Base-by-base conservation (phyloP, 2,113 vertebrate species). In the Promerops cafer region DNA sequence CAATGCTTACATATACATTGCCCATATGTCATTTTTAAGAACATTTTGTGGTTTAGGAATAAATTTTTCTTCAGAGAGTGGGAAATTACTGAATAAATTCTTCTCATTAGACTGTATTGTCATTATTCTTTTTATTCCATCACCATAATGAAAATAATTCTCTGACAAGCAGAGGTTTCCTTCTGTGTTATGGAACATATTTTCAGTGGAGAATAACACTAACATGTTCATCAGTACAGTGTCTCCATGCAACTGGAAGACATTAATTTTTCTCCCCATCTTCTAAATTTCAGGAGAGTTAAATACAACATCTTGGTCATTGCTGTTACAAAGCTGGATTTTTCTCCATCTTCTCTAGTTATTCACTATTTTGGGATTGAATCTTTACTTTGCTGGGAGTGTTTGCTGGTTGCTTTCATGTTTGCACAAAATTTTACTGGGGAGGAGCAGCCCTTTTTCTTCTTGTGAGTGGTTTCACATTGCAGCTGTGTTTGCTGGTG, bases 401-500 rank as follows among this genome's bases (percentile, higher is more conserved):
- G 26, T 82, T 84, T 83, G 18, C 7, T 83, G 50, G 12, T 84
- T 89, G 19, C 42, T 95, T 97, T 93, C n/a, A 83, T 50, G 76
- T 94, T 78, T 86, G 27, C 27, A 50, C n/a, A 81, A 86, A 35
- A 27, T 53, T 92, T 64, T 85, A 3, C 50, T 61, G 45, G n/a
- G 20, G 31, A 89, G 27, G 10, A 76, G 28, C 20, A 70, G 24
- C 30, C 23, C 37, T 57, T 85, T 90, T 75, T 65, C 40, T 90
- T 92, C 74, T 80, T 54, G 16, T 37, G 76, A 96, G 52, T 21
- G 31, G 18, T 81, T 87, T 96, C 65, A 40, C 64, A 61, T 79
- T 17, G 22, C 83, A 96, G 80, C 91, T 98, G 91, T 93, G 70
- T 80, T 97, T 89, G 35, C 95, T 93, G 93, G 96, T 95, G 96